phyloP scores from a whole-genome alignment of 2,113 vertebrate species.

The Acanthisitta chloris region DNA sequence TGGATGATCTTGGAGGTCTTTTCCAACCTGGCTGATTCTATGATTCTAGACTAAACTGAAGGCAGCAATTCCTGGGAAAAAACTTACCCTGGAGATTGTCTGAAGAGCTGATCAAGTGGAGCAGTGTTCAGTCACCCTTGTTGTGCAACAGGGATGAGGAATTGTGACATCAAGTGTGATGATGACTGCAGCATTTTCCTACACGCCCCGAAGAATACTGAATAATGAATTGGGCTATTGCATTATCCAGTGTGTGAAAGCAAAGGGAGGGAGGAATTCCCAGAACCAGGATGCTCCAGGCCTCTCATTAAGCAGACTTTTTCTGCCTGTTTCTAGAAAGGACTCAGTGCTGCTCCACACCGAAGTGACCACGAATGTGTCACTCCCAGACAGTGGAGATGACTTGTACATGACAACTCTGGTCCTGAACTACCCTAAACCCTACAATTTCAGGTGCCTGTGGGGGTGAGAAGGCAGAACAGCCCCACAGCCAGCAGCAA shows the following conservation, averaged over 20 bases:
- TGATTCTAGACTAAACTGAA: too few species aligned
- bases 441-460: constrained; percentile 30
- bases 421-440: constrained; percentile 45
- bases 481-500: background rate
- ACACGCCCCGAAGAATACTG: background rate
- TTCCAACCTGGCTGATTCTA: too few species aligned
- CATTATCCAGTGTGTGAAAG: background rate
- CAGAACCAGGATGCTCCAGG: background rate
- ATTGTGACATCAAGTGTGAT: background rate
- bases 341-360: constrained; percentile 49
- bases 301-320: background rate
- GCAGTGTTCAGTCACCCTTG: background rate
- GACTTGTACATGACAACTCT: constrained; percentile 57
- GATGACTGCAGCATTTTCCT: background rate
- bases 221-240: background rate
- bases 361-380: constrained; percentile 13
- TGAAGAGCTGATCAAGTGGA: background rate
- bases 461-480: constrained; percentile 16
- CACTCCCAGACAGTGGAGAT: constrained; percentile 54
- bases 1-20: too few species aligned
- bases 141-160: background rate
- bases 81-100: background rate
- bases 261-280: background rate
- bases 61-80: background rate
- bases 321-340: background rate